A percentile compares a stretch with the other conserved stretches of the same genome.
Conservation (phyloP, 2,888 invertebrate genomes). For the Phytoseiulus persimilis region DNA sequence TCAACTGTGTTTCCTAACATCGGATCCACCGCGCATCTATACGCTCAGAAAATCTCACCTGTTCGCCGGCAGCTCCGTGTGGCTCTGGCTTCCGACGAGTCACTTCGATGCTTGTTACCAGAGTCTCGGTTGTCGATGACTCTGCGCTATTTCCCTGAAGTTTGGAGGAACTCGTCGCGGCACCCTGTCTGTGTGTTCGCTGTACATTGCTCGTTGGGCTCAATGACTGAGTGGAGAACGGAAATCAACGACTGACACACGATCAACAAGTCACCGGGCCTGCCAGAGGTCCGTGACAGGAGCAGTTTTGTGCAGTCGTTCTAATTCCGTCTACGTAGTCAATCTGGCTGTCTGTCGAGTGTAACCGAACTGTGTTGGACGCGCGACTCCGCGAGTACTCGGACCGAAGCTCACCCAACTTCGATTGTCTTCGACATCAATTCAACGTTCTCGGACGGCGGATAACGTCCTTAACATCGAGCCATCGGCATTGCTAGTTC, state of each 20-base stretch:
- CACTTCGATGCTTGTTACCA: not conserved
- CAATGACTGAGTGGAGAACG: not conserved
- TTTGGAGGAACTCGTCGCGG: not conserved
- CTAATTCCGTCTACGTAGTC: not conserved
- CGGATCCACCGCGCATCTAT: not conserved
- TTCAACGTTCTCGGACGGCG: not conserved
- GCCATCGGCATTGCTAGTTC: not conserved
- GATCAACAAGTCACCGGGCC: not conserved
- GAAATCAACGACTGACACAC: not conserved
- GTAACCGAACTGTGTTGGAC: not conserved
- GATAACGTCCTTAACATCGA: not conserved
- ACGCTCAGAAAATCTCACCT: not conserved
- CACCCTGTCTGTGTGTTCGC: not conserved
- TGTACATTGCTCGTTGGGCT: not conserved
- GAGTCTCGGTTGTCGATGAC: not conserved
- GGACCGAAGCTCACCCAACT: not conserved
- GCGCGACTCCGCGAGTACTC: not conserved
- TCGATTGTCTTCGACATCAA: not conserved
- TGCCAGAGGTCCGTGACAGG: not conserved
- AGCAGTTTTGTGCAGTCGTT: not conserved
- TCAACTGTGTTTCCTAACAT: not conserved
- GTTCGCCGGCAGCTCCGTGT: not conserved
- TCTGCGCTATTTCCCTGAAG: not conserved
- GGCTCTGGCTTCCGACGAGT: not conserved
- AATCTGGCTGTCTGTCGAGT: not conserved